A percentile compares a stretch with the other conserved stretches of the same genome.
These are phyloP conservation scores for Tragelaphus buxtoni DNA, from an alignment of 2,113 vertebrate genomes.

Conservation along the genomic window DNA sequence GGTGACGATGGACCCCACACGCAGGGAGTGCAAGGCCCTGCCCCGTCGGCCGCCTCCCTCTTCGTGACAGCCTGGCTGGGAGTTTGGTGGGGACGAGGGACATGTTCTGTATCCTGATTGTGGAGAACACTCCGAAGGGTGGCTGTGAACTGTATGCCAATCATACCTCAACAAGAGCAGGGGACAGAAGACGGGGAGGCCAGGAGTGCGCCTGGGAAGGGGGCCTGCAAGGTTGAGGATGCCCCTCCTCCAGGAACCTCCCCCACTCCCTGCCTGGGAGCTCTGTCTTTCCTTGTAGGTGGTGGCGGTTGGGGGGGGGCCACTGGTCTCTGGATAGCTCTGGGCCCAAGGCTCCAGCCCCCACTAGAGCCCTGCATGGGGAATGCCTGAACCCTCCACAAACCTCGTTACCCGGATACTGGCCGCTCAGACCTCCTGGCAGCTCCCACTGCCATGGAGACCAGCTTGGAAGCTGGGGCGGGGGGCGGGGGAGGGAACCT, in stretches of 20 bases:
- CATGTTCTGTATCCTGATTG: neutral
- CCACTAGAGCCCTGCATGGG: neutral
- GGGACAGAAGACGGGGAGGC: neutral
- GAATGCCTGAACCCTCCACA: neutral
- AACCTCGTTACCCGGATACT: neutral
- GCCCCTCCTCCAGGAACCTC: neutral
- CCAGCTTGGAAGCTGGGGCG: neutral
- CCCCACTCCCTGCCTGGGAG: neutral
- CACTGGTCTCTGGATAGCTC: neutral
- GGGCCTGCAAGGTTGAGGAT: neutral
- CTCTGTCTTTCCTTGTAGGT: neutral
- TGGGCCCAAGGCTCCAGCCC: neutral
- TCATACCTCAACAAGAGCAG: neutral
- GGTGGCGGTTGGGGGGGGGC: accelerated
- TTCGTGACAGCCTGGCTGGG: neutral
- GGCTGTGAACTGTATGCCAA: neutral
- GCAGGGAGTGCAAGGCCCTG: neutral
- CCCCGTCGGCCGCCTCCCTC: neutral
- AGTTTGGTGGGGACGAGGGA: neutral
- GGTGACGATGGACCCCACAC: neutral
- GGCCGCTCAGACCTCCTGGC: neutral
- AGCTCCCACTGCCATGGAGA: constrained; percentile 43
- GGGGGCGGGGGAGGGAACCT: neutral
- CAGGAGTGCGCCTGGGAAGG: neutral
- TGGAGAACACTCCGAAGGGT: neutral